phyloP scores from a whole-genome alignment of 1,140 invertebrate species.

The Vollenhovia emeryi region DNA sequence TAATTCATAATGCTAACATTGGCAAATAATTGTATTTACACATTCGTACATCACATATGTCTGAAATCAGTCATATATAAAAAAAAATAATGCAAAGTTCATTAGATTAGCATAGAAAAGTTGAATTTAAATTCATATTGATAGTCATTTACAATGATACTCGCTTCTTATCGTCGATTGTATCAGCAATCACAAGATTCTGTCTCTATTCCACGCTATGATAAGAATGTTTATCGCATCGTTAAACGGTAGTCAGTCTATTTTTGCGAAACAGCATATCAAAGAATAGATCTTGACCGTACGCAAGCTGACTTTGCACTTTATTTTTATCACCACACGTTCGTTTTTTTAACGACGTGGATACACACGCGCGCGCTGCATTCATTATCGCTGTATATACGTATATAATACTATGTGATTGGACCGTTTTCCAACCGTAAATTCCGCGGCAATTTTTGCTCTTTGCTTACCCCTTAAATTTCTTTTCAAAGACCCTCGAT shows the following conservation, averaged over 20 bases:
- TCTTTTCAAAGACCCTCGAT: not conserved
- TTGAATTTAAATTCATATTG: too few relatives aligned
- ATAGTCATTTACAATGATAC: not conserved
- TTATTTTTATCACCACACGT: not conserved
- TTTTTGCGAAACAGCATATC: constrained; percentile 2
- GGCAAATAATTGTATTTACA: not conserved
- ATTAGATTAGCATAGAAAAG: too few relatives aligned
- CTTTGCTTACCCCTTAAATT: not conserved
- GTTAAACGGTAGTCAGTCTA: not conserved
- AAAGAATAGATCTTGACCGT: not conserved
- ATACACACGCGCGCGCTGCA: not conserved
- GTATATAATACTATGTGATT: not conserved
- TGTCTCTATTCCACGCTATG: not conserved
- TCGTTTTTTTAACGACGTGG: not conserved
- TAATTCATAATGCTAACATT: not conserved
- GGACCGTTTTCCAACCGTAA: not conserved
- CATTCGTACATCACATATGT: not conserved
- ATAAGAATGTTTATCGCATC: not conserved
- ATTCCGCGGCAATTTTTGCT: not conserved
- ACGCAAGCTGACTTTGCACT: not conserved
- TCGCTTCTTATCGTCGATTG: not conserved
- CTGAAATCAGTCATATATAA: not conserved
- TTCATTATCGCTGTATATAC: not conserved
- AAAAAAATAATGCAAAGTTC: too few relatives aligned
- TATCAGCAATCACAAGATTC: not conserved